Base-by-base conservation (phyloP, 1,140 invertebrate genomes). In the Drosophila arizonae region DNA sequence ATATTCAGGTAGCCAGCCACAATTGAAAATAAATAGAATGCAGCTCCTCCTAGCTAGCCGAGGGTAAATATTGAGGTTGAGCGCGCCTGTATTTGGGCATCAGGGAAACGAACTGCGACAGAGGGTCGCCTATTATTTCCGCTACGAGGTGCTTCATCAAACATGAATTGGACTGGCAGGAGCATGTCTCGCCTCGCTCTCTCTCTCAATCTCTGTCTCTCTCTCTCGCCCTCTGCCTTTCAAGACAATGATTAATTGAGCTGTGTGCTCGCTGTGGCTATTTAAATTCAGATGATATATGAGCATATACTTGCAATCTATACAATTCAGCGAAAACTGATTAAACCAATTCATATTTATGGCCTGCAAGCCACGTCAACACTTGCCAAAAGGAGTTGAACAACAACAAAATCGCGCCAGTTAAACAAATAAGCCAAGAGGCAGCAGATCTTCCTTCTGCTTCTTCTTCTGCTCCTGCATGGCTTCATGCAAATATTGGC, bases 221-320 rank as follows among this genome's bases (percentile, higher is more conserved):
- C 33, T 33, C 6, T 63, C 30, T 33, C 8, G 28, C 28, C 46
- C 48, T 43, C 39, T 51, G 50, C 1, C 10, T 39, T 39, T 11
- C 36, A 39, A 87, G 82, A 87, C 82, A 86, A 74, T 86, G 82
- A 86, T 87, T 86, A 87, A 86, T 86, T 86, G 82, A 76, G 62
- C 41, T 45, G 61, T 74, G 36, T 3, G 10, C 11, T 39, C 10
- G 36, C 36, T 73, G 69, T 73, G 63, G 61, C 75, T 65, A 84
- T 79, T 82, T 79, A 79, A 82, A 79, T 76, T 61, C 60, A 30
- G 24, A 26, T 52, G 48, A 57, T 57, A 57, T 57, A 66, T 4
- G 46, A 46, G 28, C 21, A 50, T 24, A 24, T 24, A 21, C 51
- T 45, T 69, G 52, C 43, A 60, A 76, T 60, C 71, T 69, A 64